Percentiles rank a stretch among this genome's conserved stretches.
Evolutionary conservation across 1,140 invertebrate species (phyloP).

Genomic region (Aphelenchoides besseyi): DNA sequence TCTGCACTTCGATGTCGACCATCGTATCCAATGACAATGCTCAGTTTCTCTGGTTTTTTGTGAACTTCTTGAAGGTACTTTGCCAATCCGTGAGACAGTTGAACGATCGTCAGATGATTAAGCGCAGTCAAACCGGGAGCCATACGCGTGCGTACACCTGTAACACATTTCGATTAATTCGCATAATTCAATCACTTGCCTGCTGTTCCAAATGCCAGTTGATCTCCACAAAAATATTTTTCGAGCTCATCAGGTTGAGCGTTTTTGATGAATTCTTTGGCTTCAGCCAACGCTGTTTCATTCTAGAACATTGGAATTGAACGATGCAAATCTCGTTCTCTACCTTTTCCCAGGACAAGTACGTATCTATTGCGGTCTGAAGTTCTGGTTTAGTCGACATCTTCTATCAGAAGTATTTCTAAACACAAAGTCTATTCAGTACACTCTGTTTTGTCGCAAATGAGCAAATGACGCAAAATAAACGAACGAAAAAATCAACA

Average conservation of each 20-base stretch:
- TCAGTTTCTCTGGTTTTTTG: conserved; percentile 66
- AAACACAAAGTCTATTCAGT: too few relatives aligned
- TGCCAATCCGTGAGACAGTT: conserved; percentile 86
- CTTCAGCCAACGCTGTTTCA: conserved; percentile 65
- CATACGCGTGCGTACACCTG: conserved; percentile 83
- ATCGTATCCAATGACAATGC: conserved; percentile 89
- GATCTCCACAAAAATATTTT: conserved; percentile 39
- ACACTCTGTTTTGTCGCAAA: too few relatives aligned
- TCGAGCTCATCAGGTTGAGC: conserved; percentile 67
- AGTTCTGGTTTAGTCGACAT: conserved; percentile 68
- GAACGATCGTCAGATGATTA: conserved; percentile 95
- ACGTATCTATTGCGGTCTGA: conserved; percentile 69
- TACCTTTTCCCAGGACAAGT: conserved; percentile 71
- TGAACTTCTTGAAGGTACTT: conserved; percentile 71
- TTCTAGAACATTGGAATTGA: conserved; percentile 64
- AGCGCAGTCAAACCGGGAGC: conserved; percentile 84
- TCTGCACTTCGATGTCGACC: conserved; percentile 86
- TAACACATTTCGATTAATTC: conserved; percentile 62
- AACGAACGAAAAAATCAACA: too few relatives aligned
- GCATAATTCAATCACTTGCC: conserved; percentile 24
- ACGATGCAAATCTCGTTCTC: conserved; percentile 12
- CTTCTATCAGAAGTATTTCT: neutral
- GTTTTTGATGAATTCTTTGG: conserved; percentile 66
- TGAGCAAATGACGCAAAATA: too few relatives aligned
- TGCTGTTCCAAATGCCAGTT: conserved; percentile 76